Evolutionary conservation across 35 echinoderm and acorn worm genomes (phyloP), one percentile per base, ranked within the genome.

Genomic region (Amphiura filiformis): DNA sequence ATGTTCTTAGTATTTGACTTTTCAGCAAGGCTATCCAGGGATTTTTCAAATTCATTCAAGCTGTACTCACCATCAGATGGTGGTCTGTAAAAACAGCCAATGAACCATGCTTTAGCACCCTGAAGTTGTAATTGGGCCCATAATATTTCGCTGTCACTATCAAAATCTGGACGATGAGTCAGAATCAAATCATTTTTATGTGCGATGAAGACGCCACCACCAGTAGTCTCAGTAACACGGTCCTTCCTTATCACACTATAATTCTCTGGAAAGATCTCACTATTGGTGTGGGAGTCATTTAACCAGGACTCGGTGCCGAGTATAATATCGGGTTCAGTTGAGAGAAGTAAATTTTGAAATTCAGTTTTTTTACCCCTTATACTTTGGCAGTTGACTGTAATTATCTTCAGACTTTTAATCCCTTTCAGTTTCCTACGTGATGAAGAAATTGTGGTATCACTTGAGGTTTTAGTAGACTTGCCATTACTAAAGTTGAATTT

Each of bases 51-150:
- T 56, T 88, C 38, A 79, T 81, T 36, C 18, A 81, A 78, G 35
- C 87, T 88, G 49, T 79, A 52, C 13, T 88, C 39, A 15, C 40
- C 56, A 76, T 88, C 87, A 78, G 39, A 30, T 26, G 87, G 76
- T 5, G 78, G 78, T 80, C 87, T 80, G 40, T 88, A 88, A 40
- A 80, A 88, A 32, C 87, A 88, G 23, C 87, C 87, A 64, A 88
- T 81, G 34, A 88, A 81, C 76, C 39, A 78, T 39, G 87, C 80
- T 78, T 79, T 88, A 30, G 36, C 23, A 34, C 88, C 88, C 39
- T 90, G 47, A 23, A 76, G 36, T 36, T 90, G 88, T 12, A 90
- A 39, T 34, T 82, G 77, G 13, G 79, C 79, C 87, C 40, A 89
- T 22, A 23, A 89, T n/a, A n/a, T 22, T 35, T 65, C 78, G 32